phyloP scores from a whole-genome alignment of 2,113 vertebrate genomes.

The Trichechus manatus region DNA sequence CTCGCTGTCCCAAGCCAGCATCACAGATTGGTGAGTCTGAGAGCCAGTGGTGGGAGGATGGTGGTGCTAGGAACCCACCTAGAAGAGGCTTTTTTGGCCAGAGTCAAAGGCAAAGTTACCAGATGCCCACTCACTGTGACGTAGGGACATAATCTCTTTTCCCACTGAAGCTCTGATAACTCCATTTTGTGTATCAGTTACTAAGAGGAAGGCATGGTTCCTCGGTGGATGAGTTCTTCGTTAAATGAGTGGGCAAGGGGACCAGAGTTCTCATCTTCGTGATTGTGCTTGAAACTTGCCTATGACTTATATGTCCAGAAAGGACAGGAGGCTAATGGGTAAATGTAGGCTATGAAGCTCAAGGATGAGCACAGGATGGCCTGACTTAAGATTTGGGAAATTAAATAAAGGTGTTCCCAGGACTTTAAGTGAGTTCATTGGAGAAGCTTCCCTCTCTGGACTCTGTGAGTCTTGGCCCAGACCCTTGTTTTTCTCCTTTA shows the following conservation, averaged over 20 bases:
- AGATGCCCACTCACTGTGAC: background rate
- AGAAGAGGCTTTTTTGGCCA: background rate
- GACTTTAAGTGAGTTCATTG: background rate
- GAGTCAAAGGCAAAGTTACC: background rate
- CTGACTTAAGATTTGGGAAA: background rate
- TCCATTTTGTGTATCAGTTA: background rate
- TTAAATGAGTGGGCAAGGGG: background rate
- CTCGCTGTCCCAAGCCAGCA: slow-evolving; percentile 96
- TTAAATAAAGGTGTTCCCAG: background rate
- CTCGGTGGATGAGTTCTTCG: background rate
- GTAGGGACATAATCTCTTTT: background rate
- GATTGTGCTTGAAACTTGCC: background rate
- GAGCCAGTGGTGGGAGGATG: background rate
- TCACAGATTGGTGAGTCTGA: slow-evolving; percentile 91
- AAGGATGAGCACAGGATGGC: background rate
- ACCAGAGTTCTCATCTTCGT: background rate
- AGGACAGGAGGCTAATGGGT: background rate
- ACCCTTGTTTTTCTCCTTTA: background rate
- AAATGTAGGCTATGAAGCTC: background rate
- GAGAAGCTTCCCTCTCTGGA: background rate
- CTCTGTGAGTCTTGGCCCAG: background rate
- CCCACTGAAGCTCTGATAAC: background rate
- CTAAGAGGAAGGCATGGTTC: background rate
- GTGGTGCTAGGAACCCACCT: background rate
- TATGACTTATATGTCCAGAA: background rate